These are phyloP conservation scores for Campylomormyrus numenius DNA, from an alignment of 2,113 vertebrate genomes.

Conservation along the genomic window DNA sequence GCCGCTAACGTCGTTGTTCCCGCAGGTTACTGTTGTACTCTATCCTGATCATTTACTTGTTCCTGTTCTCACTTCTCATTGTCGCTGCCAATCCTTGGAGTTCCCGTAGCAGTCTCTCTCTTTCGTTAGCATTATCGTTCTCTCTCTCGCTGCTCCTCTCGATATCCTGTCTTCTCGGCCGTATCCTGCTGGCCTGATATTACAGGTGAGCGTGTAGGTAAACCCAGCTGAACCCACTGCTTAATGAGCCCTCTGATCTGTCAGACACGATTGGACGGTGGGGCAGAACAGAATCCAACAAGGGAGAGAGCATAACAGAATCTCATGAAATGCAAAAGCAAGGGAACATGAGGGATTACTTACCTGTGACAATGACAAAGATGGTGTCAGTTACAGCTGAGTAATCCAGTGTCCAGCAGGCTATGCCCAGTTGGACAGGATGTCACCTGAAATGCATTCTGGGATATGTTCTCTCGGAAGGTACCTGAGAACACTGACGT, in stretches of 20 bases:
- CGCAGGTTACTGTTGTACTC: too few species aligned
- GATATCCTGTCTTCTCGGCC: not conserved
- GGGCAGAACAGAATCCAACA: not conserved
- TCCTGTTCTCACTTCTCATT: not conserved
- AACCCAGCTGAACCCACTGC: not conserved
- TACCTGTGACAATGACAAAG: constrained; percentile 3
- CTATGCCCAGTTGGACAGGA: not conserved
- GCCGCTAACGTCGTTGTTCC: too few species aligned
- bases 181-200: not conserved
- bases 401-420: not conserved
- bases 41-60: not conserved
- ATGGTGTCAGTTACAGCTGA: not conserved
- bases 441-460: not conserved
- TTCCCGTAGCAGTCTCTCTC: not conserved
- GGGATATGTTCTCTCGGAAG: not conserved
- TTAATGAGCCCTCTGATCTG: not conserved
- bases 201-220: not conserved
- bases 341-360: not conserved
- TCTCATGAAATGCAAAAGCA: not conserved
- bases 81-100: not conserved
- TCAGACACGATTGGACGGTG: not conserved
- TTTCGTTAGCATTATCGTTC: not conserved
- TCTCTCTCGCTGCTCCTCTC: not conserved
- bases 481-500: not conserved
- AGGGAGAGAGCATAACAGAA: not conserved